These are phyloP conservation scores for Tyria jacobaeae DNA, from an alignment of 2,888 invertebrate genomes.

Conservation along the genomic window DNA sequence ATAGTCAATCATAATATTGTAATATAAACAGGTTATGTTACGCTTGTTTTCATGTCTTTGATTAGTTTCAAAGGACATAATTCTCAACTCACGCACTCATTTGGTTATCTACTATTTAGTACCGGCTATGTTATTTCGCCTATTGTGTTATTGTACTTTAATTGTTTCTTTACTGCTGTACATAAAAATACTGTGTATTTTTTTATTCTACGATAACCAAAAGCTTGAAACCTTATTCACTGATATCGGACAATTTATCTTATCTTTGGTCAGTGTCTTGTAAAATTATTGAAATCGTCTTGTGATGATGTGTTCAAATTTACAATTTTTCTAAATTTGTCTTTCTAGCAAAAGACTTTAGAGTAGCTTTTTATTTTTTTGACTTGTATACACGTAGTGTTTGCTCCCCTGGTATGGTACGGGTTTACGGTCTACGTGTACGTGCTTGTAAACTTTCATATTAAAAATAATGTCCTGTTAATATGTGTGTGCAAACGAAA, in stretches of 20 bases:
- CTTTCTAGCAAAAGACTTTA: no score
- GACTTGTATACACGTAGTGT: no score
- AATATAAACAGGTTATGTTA: conserved; percentile 22
- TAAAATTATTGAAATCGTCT: conserved; percentile 16
- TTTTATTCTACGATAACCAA: conserved; percentile 12
- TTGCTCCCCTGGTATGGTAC: no score
- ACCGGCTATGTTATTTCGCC: conserved; percentile 23
- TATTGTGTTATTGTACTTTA: conserved; percentile 19
- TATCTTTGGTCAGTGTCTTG: conserved; percentile 12
- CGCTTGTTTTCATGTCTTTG: conserved; percentile 19
- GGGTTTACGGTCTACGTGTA: no score
- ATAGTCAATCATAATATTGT: conserved; percentile 9
- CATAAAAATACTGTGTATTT: conserved; percentile 29
- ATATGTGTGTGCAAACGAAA: no score
- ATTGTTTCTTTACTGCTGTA: conserved; percentile 32
- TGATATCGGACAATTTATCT: conserved; percentile 14
- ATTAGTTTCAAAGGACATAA: background rate
- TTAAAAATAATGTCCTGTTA: no score
- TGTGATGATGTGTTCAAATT: conserved; percentile 6
- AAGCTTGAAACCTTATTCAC: conserved; percentile 3
- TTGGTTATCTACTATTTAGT: conserved; percentile 13
- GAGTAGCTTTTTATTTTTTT: background rate
- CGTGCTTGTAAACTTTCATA: no score
- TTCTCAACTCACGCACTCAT: background rate
- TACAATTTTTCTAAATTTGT: background rate